A percentile compares a stretch with the other conserved stretches of the same genome.
Evolutionary conservation across 2,888 invertebrate species (phyloP).

Genomic region (Xestobium rufovillosum): DNA sequence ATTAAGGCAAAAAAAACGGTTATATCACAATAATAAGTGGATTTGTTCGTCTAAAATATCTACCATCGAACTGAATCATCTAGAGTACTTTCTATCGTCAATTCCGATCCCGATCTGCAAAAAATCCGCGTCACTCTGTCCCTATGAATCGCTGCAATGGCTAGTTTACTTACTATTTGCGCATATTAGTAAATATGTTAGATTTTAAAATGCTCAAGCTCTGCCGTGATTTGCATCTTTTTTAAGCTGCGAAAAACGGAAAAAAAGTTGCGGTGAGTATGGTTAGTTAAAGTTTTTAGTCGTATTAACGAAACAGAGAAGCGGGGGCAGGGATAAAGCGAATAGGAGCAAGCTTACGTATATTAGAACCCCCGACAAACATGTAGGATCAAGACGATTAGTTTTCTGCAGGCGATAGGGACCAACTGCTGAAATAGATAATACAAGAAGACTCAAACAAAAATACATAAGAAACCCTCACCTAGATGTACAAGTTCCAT

Average conservation of each 20-base stretch:
- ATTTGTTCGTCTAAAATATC: too few species aligned
- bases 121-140: not conserved
- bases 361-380: too few species aligned
- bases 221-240: not conserved
- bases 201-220: not conserved
- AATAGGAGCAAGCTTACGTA: too few species aligned
- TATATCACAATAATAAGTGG: too few species aligned
- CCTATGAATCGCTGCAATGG: not conserved
- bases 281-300: not conserved
- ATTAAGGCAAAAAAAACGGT: too few species aligned
- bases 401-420: too few species aligned
- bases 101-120: constrained; percentile 1
- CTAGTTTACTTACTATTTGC: not conserved
- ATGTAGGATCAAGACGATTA: too few species aligned
- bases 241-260: not conserved
- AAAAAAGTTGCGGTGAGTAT: not conserved
- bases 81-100: constrained; percentile 1
- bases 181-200: too few species aligned
- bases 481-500: constrained; percentile 21
- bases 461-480: not conserved
- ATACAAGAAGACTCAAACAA: constrained; percentile 1
- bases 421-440: constrained; percentile 1
- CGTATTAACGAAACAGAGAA: too few species aligned
- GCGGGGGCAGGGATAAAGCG: not conserved
- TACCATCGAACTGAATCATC: too few species aligned